A percentile compares a stretch with the other conserved stretches of the same genome.
These are phyloP conservation scores for Ostrea edulis DNA, from an alignment of 1,140 invertebrate genomes.

Conservation along the genomic window DNA sequence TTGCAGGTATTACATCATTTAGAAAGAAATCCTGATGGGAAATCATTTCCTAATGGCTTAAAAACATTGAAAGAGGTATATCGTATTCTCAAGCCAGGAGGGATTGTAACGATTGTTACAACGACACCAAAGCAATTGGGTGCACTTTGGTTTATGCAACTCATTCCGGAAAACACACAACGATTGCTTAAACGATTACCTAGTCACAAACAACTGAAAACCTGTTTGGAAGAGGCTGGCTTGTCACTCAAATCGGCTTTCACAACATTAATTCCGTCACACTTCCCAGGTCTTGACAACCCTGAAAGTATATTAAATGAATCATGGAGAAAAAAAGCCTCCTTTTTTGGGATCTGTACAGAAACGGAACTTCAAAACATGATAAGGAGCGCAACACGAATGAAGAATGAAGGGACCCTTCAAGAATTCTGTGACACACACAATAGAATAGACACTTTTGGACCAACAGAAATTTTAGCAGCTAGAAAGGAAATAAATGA, in stretches of 20 bases:
- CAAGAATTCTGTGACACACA: not conserved
- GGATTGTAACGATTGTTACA: not conserved
- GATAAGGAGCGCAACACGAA: not conserved
- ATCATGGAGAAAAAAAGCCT: constrained; percentile 3
- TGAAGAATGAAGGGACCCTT: constrained; percentile 28
- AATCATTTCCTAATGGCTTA: not conserved
- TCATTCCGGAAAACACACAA: not conserved
- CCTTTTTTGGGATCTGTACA: not conserved
- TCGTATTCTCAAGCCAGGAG: not conserved
- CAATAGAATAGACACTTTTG: not conserved
- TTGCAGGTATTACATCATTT: constrained; percentile 35
- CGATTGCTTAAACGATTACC: not conserved
- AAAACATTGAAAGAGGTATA: constrained; percentile 3
- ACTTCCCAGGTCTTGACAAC: not conserved
- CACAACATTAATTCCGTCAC: not conserved
- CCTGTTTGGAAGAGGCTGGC: not conserved
- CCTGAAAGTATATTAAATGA: not conserved
- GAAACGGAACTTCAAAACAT: not conserved
- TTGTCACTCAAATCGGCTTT: not conserved
- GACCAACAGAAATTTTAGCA: not conserved
- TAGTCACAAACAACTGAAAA: not conserved
- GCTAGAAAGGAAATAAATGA: not conserved
- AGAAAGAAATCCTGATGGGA: too few relatives aligned
- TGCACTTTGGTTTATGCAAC: not conserved
- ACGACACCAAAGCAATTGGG: not conserved